Conservation (phyloP, 2,113 vertebrate genomes). For the Dermatemys mawii region DNA sequence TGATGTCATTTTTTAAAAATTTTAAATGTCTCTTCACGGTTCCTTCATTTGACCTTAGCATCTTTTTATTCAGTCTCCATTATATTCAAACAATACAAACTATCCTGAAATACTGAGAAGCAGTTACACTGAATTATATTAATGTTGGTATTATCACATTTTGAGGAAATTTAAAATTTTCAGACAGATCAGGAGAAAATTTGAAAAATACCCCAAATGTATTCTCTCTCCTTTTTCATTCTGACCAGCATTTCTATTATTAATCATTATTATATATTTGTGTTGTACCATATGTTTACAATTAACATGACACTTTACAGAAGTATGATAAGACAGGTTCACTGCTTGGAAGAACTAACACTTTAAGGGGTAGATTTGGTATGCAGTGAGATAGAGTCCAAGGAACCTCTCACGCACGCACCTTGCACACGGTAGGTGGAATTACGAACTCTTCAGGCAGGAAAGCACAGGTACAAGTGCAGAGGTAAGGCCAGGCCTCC, state of each 20-base stretch:
- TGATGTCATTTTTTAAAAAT: fast-evolving
- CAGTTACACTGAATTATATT: no score
- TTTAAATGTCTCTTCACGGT: not conserved
- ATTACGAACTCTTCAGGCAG: not conserved
- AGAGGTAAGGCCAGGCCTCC: not conserved
- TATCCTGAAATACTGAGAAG: fast-evolving
- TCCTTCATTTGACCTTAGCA: not conserved
- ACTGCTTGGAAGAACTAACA: no score
- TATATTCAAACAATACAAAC: no score
- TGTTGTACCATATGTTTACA: not conserved
- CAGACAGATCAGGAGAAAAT: not conserved
- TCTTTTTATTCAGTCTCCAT: fast-evolving
- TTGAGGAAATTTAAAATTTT: not conserved
- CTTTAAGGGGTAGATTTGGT: no score
- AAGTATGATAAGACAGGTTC: no score
- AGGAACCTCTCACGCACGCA: not conserved
- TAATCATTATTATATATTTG: not conserved
- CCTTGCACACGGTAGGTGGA: not conserved
- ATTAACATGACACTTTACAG: not conserved
- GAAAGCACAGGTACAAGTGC: not conserved
- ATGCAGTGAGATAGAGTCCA: not conserved
- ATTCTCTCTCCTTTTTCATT: not conserved
- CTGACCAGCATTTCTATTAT: not conserved
- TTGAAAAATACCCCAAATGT: not conserved
- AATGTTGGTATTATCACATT: not conserved